Evolutionary conservation across 2,797 vertebrate genomes (phyloP).

Genomic region (Protonibea diacanthus): DNA sequence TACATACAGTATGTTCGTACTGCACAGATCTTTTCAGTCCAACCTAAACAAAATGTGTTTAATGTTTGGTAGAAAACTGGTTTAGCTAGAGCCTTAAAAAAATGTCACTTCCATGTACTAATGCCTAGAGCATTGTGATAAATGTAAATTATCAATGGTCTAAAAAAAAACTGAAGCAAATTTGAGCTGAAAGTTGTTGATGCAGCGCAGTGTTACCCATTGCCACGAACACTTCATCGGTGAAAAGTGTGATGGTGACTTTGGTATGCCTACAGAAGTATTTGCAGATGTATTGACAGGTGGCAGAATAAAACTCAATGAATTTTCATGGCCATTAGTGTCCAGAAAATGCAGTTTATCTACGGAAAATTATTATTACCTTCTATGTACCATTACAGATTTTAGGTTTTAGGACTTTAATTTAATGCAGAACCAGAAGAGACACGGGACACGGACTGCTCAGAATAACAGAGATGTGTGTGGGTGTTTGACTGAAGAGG

Average conservation of each 20-base stretch:
- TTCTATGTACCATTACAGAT: background rate
- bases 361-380: background rate
- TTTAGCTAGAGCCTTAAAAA: too few relatives aligned
- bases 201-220: too few relatives aligned
- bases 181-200: background rate
- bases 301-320: background rate
- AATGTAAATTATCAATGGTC: background rate
- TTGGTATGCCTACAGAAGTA: background rate
- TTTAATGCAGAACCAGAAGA: background rate
- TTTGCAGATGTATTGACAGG: background rate
- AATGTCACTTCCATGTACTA: background rate
- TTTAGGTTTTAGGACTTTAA: background rate
- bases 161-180: background rate
- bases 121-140: background rate
- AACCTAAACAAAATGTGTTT: background rate
- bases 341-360: background rate
- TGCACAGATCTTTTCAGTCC: background rate
- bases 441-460: background rate
- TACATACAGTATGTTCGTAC: background rate
- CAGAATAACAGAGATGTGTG: conserved; percentile 36
- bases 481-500: conserved; percentile 44
- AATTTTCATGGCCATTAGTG: background rate
- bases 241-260: background rate
- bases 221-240: background rate
- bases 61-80: background rate